Conservation (phyloP, 2,888 invertebrate species). For the Geophilus truncorum region DNA sequence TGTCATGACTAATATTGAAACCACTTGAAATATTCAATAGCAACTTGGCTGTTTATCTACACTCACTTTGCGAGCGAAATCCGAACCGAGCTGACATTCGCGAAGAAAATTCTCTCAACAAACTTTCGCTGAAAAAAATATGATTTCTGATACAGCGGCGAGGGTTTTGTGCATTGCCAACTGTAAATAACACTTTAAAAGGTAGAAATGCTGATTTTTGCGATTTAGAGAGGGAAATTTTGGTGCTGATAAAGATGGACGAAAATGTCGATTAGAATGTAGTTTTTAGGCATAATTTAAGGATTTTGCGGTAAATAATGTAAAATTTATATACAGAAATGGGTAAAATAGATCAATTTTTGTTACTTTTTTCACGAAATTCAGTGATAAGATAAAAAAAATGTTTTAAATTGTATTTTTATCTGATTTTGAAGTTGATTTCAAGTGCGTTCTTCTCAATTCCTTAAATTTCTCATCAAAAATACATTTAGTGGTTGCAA, state of each 20-base stretch:
- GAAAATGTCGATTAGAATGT: too few species aligned
- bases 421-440: neutral
- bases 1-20: slow-evolving; percentile 1
- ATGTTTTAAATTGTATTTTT: neutral
- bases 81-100: neutral
- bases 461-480: neutral
- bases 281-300: too few species aligned
- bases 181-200: too few species aligned
- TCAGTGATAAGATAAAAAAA: neutral
- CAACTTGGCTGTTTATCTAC: neutral
- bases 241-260: too few species aligned
- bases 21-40: slow-evolving; percentile 18
- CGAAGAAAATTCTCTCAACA: neutral
- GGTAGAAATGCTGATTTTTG: too few species aligned
- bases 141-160: neutral
- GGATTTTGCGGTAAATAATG: too few species aligned
- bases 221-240: too few species aligned
- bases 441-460: neutral
- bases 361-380: too few species aligned
- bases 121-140: neutral
- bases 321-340: too few species aligned
- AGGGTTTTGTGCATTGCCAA: neutral
- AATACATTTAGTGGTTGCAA: neutral
- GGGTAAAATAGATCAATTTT: too few species aligned
- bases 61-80: neutral